Evolutionary conservation across 1,140 invertebrate species (phyloP).

Genomic region (Macrobrachium nipponense): DNA sequence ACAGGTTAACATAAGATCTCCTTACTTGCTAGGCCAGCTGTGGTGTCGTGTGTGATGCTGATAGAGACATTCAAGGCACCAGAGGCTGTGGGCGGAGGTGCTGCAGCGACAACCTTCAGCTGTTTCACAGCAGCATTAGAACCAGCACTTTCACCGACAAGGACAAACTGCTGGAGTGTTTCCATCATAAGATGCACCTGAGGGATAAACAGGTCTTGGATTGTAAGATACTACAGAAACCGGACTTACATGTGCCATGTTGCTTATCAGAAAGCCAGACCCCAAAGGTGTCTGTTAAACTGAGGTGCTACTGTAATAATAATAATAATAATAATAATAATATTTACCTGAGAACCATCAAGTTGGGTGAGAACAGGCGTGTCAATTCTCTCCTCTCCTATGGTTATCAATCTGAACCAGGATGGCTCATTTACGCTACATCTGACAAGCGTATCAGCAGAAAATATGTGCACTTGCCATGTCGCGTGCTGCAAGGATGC

Average conservation of each 20-base stretch:
- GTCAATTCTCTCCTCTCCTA: constrained; percentile 95
- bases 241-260: too few species aligned
- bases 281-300: too few species aligned
- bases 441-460: too few species aligned
- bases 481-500: constrained; percentile 82
- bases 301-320: too few species aligned
- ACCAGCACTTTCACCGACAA: constrained; percentile 79
- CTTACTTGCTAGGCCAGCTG: constrained; percentile 83
- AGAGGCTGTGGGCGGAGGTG: constrained; percentile 74
- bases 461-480: constrained; percentile 85
- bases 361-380: constrained; percentile 93
- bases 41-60: constrained; percentile 92
- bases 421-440: constrained; percentile 3
- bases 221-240: too few species aligned
- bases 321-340: not conserved
- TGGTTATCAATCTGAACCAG: constrained; percentile 81
- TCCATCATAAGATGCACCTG: constrained; percentile 89
- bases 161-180: constrained; percentile 85
- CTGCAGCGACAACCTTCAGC: constrained; percentile 88
- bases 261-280: too few species aligned
- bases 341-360: constrained; percentile 77
- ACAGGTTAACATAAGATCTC: not conserved
- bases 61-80: constrained; percentile 85
- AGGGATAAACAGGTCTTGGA: not conserved
- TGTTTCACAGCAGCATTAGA: constrained; percentile 80